Evolutionary conservation across 2,888 invertebrate species (phyloP), one percentile per base, ranked within the genome.

Genomic region (Allacma fusca): DNA sequence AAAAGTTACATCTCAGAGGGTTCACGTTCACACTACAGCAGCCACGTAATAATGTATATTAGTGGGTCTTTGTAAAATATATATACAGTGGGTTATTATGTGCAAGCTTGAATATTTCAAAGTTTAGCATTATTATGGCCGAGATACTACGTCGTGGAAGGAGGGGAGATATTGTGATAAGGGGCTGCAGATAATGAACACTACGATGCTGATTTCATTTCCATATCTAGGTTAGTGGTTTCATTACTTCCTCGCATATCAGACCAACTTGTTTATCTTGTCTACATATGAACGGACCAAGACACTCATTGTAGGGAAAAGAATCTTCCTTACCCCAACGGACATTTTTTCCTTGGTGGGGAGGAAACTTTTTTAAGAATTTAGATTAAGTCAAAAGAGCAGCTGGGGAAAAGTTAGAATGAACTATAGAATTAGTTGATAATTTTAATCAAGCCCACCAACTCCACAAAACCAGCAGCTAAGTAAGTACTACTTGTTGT

Each of bases 211-310:
- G 34, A 34, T 34, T 34, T 34, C 34, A 16, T 50, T 50, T 50
- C 50, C 50, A 50, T 50, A 50, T 50, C 50, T 50, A 50, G 50
- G 50, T 50, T 50, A 50, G 19, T 50, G 50, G 50, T 50, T 12
- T 50, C 16, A n/a, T 50, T 50, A 50, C n/a, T 50, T 13, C 19
- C 50, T 50, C n/a, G 50, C 50, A 34, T 34, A 34, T 34, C 34
- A 34, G 34, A 4, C 34, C 4, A 34, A 9, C 34, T 34, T 34
- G 34, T 9, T 34, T 34, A 34, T 34, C 34, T 34, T 9, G 9
- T 34, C 34, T 9, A 7, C 34, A 9, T 34, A 34, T 34, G 34
- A 34, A 9, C 9, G 5, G 34, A 34, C 4, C 4, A 34, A 34
- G 34, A 34, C 9, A 34, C 34, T 34, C 5, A 7, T 34, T 34